Conservation (phyloP, 2,888 invertebrate genomes). For the Chelonus formosanus region DNA sequence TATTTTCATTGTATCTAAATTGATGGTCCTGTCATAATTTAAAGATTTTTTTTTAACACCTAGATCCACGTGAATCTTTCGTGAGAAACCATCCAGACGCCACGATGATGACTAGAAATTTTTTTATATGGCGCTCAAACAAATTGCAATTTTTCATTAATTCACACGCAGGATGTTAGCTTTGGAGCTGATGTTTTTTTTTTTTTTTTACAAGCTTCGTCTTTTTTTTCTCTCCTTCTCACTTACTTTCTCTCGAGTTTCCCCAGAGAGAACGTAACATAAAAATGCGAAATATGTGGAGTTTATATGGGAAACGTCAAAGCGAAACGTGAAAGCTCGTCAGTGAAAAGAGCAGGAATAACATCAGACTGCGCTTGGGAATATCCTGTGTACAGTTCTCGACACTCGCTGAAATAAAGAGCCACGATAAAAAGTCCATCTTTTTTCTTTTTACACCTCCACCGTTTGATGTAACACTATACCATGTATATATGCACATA, state of each 20-base stretch:
- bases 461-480: conserved; percentile 2
- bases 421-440: conserved; percentile 5
- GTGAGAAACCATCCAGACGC: conserved; percentile 17
- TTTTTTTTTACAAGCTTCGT: neutral
- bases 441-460: conserved; percentile 12
- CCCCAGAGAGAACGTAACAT: conserved; percentile 16
- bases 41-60: too few species aligned
- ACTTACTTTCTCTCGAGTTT: conserved; percentile 10
- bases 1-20: too few species aligned
- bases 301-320: conserved; percentile 18
- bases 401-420: conserved; percentile 10
- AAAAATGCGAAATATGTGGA: conserved; percentile 7
- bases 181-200: neutral
- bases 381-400: conserved; percentile 5
- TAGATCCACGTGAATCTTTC: neutral
- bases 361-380: conserved; percentile 8
- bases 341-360: conserved; percentile 20
- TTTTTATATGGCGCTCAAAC: conserved; percentile 11
- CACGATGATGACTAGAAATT: conserved; percentile 13
- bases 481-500: conserved; percentile 1
- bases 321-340: conserved; percentile 22
- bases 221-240: conserved; percentile 5
- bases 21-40: too few species aligned
- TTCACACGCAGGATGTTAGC: conserved; percentile 18
- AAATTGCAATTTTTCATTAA: conserved; percentile 24